A percentile compares a stretch with the other conserved stretches of the same genome.
Evolutionary conservation across 1,140 invertebrate species (phyloP).

Genomic region (Vollenhovia emeryi): DNA sequence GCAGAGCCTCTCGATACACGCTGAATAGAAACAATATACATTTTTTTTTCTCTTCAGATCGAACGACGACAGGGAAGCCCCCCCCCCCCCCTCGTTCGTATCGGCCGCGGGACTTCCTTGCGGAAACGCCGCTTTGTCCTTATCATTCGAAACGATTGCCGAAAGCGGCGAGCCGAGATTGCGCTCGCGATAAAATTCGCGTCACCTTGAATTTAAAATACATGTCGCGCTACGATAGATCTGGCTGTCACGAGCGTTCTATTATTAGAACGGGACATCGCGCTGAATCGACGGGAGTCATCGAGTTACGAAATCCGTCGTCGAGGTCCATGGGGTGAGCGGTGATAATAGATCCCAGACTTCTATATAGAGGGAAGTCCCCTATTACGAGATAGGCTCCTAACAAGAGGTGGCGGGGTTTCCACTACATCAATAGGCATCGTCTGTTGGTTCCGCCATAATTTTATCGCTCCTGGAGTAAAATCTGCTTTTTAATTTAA

Average conservation of each 20-base stretch:
- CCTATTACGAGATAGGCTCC: too few species aligned
- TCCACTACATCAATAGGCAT: too few species aligned
- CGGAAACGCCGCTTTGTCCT: background rate
- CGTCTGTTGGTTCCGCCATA: too few species aligned
- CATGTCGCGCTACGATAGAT: background rate
- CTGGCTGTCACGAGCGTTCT: conserved; percentile 12
- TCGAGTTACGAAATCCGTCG: conserved; percentile 20
- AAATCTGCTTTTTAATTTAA: too few species aligned
- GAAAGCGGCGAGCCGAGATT: background rate
- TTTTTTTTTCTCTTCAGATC: background rate
- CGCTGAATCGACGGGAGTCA: conserved; percentile 17
- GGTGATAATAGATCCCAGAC: background rate
- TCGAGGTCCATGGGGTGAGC: background rate
- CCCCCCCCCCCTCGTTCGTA: too few species aligned
- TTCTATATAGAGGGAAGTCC: too few species aligned
- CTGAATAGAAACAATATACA: background rate
- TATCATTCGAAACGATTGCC: background rate
- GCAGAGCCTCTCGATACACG: conserved; percentile 17
- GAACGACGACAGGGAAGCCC: background rate
- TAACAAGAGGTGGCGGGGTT: too few species aligned
- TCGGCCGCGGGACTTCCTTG: too few species aligned
- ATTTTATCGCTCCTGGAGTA: too few species aligned
- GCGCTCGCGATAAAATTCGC: conserved; percentile 29
- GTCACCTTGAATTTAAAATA: conserved; percentile 53
- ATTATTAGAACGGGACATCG: conserved; percentile 31